phyloP scores from a whole-genome alignment of 2,797 vertebrate species.

The Pangasius krempfi region DNA sequence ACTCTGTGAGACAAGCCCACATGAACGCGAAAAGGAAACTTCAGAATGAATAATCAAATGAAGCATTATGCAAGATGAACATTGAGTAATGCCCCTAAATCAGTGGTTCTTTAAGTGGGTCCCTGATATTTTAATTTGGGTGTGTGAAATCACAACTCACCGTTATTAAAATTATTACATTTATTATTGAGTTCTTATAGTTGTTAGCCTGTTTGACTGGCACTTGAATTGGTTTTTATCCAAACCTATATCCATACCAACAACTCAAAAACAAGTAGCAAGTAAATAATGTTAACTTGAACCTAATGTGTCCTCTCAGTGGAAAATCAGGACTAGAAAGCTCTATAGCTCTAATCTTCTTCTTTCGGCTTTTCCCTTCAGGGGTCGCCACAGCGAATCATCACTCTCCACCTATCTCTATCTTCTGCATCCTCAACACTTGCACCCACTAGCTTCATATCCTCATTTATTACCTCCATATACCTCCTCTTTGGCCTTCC shows the following conservation, averaged over 20 bases:
- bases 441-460: too few relatives aligned
- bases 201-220: not conserved
- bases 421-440: too few relatives aligned
- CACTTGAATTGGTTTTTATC: not conserved
- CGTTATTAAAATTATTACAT: not conserved
- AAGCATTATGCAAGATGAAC: not conserved
- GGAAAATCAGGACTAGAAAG: not conserved
- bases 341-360: not conserved
- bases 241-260: not conserved
- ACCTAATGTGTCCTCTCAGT: not conserved
- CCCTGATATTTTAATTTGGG: not conserved
- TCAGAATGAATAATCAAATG: not conserved
- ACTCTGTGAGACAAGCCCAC: conserved; percentile 23
- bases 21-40: not conserved
- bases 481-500: too few relatives aligned
- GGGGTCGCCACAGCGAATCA: too few relatives aligned
- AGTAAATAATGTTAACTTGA: not conserved
- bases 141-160: not conserved
- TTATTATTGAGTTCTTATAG: not conserved
- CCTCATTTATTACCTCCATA: too few relatives aligned
- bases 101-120: too few relatives aligned
- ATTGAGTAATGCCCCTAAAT: not conserved
- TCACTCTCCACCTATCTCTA: too few relatives aligned
- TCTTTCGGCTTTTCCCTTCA: too few relatives aligned
- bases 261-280: not conserved